These are phyloP conservation scores for Hyperopisus bebe DNA, from an alignment of 2,113 vertebrate species.

Conservation along the genomic window DNA sequence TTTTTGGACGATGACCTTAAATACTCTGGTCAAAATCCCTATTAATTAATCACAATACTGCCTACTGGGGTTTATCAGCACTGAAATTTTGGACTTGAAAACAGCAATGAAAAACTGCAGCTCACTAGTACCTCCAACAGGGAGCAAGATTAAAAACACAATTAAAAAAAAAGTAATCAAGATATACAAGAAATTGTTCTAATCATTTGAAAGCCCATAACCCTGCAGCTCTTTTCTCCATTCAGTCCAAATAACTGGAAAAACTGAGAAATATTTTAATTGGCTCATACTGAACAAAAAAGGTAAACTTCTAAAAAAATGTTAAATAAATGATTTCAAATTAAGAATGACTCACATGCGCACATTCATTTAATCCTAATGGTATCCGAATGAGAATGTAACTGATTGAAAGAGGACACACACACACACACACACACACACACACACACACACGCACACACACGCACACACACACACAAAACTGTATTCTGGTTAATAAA, in stretches of 20 bases:
- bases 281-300: not conserved
- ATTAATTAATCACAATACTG: not conserved
- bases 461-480: not conserved
- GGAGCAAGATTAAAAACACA: not conserved
- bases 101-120: not conserved
- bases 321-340: not conserved
- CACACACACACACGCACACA: too few species aligned
- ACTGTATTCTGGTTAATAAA: constrained; percentile 36
- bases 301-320: not conserved
- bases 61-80: not conserved
- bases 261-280: not conserved
- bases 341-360: not conserved
- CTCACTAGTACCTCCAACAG: not conserved
- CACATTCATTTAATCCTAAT: not conserved
- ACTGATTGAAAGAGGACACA: not conserved
- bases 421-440: not conserved
- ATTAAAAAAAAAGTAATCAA: not conserved
- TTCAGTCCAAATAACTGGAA: not conserved
- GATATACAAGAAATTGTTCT: not conserved
- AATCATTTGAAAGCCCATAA: not conserved
- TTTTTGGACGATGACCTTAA: not conserved
- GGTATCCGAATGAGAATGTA: not conserved
- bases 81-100: not conserved
- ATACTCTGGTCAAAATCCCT: not conserved
- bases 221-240: not conserved